Conservation (phyloP, 2,888 invertebrate genomes). For the Napeogenes inachia region DNA sequence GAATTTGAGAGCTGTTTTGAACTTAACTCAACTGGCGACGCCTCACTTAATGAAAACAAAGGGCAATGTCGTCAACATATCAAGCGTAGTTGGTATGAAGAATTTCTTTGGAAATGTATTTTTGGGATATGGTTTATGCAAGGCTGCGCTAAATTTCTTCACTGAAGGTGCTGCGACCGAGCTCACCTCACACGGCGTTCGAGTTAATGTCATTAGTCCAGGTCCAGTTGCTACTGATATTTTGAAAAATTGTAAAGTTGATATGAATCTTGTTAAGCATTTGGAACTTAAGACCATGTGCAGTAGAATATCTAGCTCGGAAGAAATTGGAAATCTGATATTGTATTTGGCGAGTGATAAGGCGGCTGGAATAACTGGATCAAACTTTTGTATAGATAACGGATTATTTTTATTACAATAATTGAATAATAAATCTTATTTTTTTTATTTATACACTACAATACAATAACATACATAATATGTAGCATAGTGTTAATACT, state of each 20-base stretch:
- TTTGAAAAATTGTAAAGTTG: constrained; percentile 50
- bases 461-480: too few species aligned
- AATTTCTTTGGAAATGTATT: constrained; percentile 7
- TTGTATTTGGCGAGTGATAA: constrained; percentile 38
- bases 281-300: constrained; percentile 18
- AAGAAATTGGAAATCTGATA: constrained; percentile 29
- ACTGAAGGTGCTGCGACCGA: constrained; percentile 83
- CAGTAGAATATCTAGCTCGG: constrained; percentile 30
- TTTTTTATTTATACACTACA: too few species aligned
- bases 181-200: constrained; percentile 71
- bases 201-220: constrained; percentile 84
- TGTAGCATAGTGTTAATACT: too few species aligned
- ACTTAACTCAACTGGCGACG: constrained; percentile 38
- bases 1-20: constrained; percentile 41
- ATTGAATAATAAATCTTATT: too few species aligned
- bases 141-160: constrained; percentile 80
- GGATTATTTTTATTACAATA: constrained; percentile 18
- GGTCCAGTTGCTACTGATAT: constrained; percentile 76
- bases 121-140: constrained; percentile 22
- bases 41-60: constrained; percentile 42
- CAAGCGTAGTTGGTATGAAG: constrained; percentile 37
- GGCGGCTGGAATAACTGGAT: constrained; percentile 36
- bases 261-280: constrained; percentile 63
- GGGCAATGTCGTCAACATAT: constrained; percentile 50
- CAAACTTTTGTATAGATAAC: constrained; percentile 32